A percentile compares a stretch with the other conserved stretches of the same genome.
These are phyloP conservation scores for Eupithecia subfuscata DNA, from an alignment of 2,888 invertebrate species.

Conservation along the genomic window DNA sequence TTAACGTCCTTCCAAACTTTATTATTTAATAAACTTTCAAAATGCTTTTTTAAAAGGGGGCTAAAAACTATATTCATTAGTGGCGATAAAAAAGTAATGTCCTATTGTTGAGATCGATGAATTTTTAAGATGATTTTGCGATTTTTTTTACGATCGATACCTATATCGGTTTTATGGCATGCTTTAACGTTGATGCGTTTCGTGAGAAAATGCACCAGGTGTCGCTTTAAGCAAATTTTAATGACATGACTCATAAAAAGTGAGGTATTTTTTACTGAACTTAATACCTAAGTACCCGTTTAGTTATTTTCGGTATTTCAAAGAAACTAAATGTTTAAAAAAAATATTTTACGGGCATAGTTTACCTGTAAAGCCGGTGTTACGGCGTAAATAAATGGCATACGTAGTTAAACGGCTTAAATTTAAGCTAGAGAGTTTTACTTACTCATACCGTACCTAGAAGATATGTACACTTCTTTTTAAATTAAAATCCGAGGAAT, in stretches of 20 bases:
- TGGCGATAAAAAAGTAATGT: constrained; percentile 78
- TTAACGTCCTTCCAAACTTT: constrained; percentile 75
- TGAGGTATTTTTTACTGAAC: constrained; percentile 39
- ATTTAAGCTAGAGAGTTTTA: no score
- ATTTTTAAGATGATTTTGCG: constrained; percentile 78
- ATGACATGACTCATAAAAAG: constrained; percentile 32
- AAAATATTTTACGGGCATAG: background rate
- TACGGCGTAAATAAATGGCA: background rate
- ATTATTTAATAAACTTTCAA: constrained; percentile 75
- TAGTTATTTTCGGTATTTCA: background rate
- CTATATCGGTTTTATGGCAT: constrained; percentile 68
- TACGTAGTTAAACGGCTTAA: no score
- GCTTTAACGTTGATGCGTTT: constrained; percentile 59
- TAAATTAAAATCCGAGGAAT: no score
- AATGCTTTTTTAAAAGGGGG: constrained; percentile 56
- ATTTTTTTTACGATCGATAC: constrained; percentile 75
- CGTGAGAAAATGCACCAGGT: constrained; percentile 72
- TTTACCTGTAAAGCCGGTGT: background rate
- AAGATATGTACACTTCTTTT: no score
- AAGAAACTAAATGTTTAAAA: background rate
- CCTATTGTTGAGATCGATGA: constrained; percentile 76
- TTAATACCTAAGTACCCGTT: constrained; percentile 15
- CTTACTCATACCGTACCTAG: no score
- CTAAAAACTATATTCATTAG: constrained; percentile 75
- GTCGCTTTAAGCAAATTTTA: constrained; percentile 46